These are phyloP conservation scores for Ophiothrix spiculata DNA, from an alignment of 35 echinoderm and acorn worm genomes.

Conservation along the genomic window DNA sequence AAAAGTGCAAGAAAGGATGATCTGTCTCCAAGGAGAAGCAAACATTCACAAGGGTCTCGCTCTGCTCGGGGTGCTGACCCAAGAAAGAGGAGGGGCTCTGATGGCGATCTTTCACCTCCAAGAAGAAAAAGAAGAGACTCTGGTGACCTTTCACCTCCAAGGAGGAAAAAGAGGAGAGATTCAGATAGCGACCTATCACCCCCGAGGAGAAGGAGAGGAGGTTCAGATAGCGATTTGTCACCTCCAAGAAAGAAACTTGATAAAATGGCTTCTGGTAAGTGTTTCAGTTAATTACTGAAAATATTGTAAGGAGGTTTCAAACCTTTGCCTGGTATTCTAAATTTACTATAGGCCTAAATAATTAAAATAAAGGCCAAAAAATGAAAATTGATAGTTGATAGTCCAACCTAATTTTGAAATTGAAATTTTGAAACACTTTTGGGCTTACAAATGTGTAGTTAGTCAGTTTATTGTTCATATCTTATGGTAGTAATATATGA, in stretches of 20 bases:
- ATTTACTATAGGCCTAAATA: too few relatives aligned
- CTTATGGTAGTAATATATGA: too few relatives aligned
- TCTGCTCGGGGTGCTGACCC: not conserved
- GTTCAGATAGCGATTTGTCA: constrained; percentile 70
- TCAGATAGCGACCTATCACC: constrained; percentile 75
- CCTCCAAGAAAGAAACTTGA: constrained; percentile 34
- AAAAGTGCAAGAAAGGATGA: constrained; percentile 36
- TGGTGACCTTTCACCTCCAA: constrained; percentile 58
- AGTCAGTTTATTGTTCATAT: too few relatives aligned
- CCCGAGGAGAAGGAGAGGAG: constrained; percentile 38
- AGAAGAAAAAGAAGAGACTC: constrained; percentile 35
- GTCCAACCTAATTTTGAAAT: too few relatives aligned
- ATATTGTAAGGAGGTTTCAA: too few relatives aligned
- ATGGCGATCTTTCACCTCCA: constrained; percentile 54
- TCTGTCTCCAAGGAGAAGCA: constrained; percentile 49
- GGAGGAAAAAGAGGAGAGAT: not conserved
- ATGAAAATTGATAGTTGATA: too few relatives aligned
- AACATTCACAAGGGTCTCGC: not conserved
- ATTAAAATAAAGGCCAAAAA: too few relatives aligned
- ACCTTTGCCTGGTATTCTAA: too few relatives aligned
- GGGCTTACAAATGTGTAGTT: too few relatives aligned
- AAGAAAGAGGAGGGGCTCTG: constrained; percentile 19
- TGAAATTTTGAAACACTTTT: too few relatives aligned
- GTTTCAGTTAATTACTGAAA: too few relatives aligned
- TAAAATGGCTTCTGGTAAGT: constrained; percentile 7